Base-by-base conservation (phyloP, 2,113 vertebrate species). In the Sardina pilchardus region DNA sequence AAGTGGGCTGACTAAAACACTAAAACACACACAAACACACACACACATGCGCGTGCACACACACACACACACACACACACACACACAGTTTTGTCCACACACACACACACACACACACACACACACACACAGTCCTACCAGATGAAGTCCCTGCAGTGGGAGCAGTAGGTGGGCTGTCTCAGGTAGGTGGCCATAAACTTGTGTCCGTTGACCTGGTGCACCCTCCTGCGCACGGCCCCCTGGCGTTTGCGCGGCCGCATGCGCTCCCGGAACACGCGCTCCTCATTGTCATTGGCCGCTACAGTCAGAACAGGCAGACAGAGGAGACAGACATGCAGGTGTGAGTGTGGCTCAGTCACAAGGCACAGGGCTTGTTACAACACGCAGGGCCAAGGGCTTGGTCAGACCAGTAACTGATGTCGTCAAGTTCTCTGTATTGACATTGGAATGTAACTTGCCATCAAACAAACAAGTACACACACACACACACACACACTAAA, bases 101-200 rank as follows among this genome's bases (percentile, higher is more conserved):
- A 67, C 59, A 30, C 59, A 67, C 24, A 67, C 59, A 67, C 59
- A 67, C 59, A 67, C 59, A 67, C 59, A 67, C 59, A 67, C 34
- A 36, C n/a, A 43, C 50, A 83, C 24, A 80, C 24, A 2, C 50
- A 7, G 5, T 16, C 93, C 89, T 95, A 99, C 98, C 98, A 99
- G 95, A 99, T 99, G 89, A 99, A 99, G 89, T 99, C 98, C 92
- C 98, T 94, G 95, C 98, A 99, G 91, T 99, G 98, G 0, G 98
- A 99, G 92, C 98, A 99, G 44, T 99, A 99, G 0, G 98, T 99
- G 67, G 98, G 98, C 26, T 99, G 98, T 91, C 98, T 96, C 93
- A 99, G 96, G 86, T 99, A 99, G 87, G 98, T 99, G 92, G 98
- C 98, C 98, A 99, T 99, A 87, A 99, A 99, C 94, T 99, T 99